A percentile compares a stretch with the other conserved stretches of the same genome.
Conservation (phyloP, 1,140 invertebrate genomes). For the Pogonomyrmex barbatus region DNA sequence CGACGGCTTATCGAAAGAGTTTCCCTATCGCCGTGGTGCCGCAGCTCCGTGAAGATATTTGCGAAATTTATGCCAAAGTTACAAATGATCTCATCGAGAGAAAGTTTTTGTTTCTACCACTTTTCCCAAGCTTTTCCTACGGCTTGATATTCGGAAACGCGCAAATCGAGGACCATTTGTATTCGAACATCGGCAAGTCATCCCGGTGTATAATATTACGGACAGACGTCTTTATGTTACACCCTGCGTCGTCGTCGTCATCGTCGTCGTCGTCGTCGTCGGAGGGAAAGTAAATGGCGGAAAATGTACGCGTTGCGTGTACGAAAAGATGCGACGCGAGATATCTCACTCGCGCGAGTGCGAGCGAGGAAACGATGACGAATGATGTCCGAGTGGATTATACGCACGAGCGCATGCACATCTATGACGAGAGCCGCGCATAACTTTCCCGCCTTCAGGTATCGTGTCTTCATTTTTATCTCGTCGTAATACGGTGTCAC, state of each 20-base stretch:
- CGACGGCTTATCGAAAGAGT: neutral
- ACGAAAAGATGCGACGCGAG: slow-evolving; percentile 22
- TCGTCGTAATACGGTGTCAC: neutral
- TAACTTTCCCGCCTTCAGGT: slow-evolving; percentile 11
- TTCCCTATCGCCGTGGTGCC: neutral
- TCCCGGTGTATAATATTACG: neutral
- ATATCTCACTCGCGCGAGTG: slow-evolving; percentile 9
- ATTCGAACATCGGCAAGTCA: slow-evolving; percentile 2
- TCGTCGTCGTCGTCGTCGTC: neutral
- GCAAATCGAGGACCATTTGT: slow-evolving; percentile 25
- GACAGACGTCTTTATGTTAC: slow-evolving; percentile 16
- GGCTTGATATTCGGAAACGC: neutral
- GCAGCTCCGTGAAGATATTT: neutral
- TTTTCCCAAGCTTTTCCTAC: neutral
- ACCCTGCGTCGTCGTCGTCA: neutral
- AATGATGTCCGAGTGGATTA: slow-evolving; percentile 34
- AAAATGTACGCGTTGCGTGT: slow-evolving; percentile 33
- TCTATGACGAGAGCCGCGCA: neutral
- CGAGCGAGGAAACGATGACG: slow-evolving; percentile 46
- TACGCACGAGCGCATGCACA: neutral
- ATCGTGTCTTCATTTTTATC: slow-evolving; percentile 20
- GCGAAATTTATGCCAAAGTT: neutral
- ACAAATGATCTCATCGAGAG: neutral
- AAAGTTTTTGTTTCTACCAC: neutral
- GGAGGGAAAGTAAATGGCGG: slow-evolving; percentile 51